Base-by-base conservation (phyloP, 2,113 vertebrate genomes). In the Vulpes lagopus region DNA sequence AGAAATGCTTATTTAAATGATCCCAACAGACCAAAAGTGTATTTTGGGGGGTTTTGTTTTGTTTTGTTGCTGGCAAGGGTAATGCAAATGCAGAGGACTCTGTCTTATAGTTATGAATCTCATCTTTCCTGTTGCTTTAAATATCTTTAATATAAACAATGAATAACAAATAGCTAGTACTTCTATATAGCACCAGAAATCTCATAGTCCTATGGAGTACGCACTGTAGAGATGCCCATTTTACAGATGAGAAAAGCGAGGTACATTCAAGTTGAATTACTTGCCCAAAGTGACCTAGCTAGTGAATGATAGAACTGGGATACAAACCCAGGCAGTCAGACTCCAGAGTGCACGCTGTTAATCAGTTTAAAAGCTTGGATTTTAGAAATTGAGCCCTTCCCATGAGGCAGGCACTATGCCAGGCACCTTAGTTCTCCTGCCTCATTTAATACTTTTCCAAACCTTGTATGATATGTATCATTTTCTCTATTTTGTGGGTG, bases 381-480 rank as follows among this genome's bases (percentile, higher is more conserved):
- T 92, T 69, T 23, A n/a, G 32, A 38, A 14, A 1, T 4, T 11
- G 69, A 79, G 4, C 30, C 11, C 43, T 65, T 19, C 23, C 3
- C 35, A 5, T 65, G 1, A 20, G 65, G 3, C 11, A 11, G 7
- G 19, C 22, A 4, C 17, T 71, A 20, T 51, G 22, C 59, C 3
- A 10, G 23, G 11, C 0, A 1, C 73, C 19, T 27, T 43, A 2
- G 9, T 64, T 67, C 60, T 64, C 25, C 88, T 43, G 30, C 27
- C 73, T 83, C 53, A 11, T 19, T 35, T 27, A 22, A 6, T 79
- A 22, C 11, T 79, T 71, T 38, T 55, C 8, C 78, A 51, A 32
- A 55, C 17, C n/a, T 78, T 0, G 0, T 35, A 49, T 14, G 43
- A 1, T 57, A 0, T 38, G 5, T 20, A n/a, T 53, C 82, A 32